Percentiles rank a stretch among this genome's conserved stretches.
Conservation (phyloP, 2,797 vertebrate species). For the Percopsis omiscomaycus region DNA sequence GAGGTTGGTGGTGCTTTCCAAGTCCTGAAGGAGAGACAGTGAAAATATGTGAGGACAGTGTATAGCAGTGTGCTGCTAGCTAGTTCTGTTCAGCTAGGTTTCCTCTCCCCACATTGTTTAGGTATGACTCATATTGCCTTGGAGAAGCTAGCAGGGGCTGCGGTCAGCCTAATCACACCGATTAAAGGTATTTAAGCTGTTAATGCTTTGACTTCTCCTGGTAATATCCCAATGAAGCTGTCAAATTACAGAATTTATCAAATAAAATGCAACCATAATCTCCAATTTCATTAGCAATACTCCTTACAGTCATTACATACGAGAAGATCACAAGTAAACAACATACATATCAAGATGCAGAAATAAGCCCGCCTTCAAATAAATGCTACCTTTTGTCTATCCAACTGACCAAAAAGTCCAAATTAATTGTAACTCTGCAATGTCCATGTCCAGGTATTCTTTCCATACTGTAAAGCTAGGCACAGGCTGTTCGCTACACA, state of each 20-base stretch:
- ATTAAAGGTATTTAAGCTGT: constrained; percentile 21
- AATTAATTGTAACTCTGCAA: background rate
- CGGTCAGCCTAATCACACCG: constrained; percentile 5
- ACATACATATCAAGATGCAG: too few species aligned
- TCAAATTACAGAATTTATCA: constrained; percentile 5
- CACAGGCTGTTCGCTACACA: background rate
- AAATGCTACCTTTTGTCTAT: background rate
- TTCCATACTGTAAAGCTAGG: background rate
- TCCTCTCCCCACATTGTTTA: background rate
- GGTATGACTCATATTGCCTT: background rate
- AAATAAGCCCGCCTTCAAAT: too few species aligned
- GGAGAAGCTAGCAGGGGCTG: constrained; percentile 2
- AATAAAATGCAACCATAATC: background rate
- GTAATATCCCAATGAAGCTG: constrained; percentile 1
- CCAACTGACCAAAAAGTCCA: background rate
- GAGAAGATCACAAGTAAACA: too few species aligned
- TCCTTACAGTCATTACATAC: too few species aligned
- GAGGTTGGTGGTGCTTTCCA: constrained; percentile 42
- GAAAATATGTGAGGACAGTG: background rate
- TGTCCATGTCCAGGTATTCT: too few species aligned
- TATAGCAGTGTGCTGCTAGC: background rate
- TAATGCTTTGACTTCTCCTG: constrained; percentile 15
- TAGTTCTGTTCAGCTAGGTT: background rate
- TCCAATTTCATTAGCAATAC: too few species aligned
- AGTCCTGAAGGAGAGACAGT: constrained; percentile 68